A percentile compares a stretch with the other conserved stretches of the same genome.
Evolutionary conservation across 2,113 vertebrate species (phyloP).

Genomic region (Symphodus melops): DNA sequence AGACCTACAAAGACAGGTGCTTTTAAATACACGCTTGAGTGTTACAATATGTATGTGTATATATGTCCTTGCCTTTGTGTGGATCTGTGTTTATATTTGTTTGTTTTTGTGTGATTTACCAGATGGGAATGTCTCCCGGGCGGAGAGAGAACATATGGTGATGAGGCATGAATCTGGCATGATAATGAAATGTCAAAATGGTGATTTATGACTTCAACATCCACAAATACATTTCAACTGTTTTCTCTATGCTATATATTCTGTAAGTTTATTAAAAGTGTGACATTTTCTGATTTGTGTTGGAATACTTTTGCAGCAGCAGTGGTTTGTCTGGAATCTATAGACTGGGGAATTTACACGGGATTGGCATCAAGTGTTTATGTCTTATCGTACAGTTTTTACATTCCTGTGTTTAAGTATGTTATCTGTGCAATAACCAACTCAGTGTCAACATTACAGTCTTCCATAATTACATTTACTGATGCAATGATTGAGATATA

Average conservation of each 20-base stretch:
- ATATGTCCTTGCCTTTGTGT: constrained; percentile 15
- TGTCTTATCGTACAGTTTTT: too few relatives aligned
- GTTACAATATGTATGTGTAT: neutral
- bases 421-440: too few relatives aligned
- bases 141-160: constrained; percentile 68
- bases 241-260: neutral
- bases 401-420: too few relatives aligned
- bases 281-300: neutral
- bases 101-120: constrained; percentile 33
- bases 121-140: constrained; percentile 66
- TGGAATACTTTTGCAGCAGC: constrained; percentile 7
- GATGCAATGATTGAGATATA: too few relatives aligned
- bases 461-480: too few relatives aligned
- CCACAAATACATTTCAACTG: constrained; percentile 38
- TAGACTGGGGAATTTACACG: neutral
- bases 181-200: constrained; percentile 66
- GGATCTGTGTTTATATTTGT: constrained; percentile 20
- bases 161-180: constrained; percentile 69
- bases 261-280: neutral
- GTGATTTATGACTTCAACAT: constrained; percentile 68
- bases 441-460: too few relatives aligned
- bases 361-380: too few relatives aligned
- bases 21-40: neutral
- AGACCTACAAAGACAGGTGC: neutral
- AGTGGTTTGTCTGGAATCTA: neutral